A percentile compares a stretch with the other conserved stretches of the same genome.
phyloP scores from a whole-genome alignment of 2,888 invertebrate genomes.

The Saturnia japonica region DNA sequence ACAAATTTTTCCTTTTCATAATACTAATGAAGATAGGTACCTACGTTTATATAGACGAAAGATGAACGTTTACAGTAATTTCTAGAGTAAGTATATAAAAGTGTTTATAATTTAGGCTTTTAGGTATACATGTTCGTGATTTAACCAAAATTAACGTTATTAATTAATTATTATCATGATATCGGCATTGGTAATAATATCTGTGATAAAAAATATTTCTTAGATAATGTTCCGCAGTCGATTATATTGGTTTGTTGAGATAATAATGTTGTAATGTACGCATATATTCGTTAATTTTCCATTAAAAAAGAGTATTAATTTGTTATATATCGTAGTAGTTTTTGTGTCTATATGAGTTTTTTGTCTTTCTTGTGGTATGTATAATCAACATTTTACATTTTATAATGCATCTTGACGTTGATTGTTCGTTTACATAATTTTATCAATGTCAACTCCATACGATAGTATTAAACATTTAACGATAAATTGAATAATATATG shows the following conservation, averaged over 20 bases:
- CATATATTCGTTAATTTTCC: conserved; percentile 11
- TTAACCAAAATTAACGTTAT: conserved; percentile 13
- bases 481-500: conserved; percentile 5
- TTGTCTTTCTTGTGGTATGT: conserved; percentile 23
- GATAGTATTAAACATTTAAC: not conserved
- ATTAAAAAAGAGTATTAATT: conserved; percentile 1
- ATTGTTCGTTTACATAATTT: conserved; percentile 10
- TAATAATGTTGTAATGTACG: conserved; percentile 37
- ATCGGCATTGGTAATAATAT: conserved; percentile 44
- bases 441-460: not conserved
- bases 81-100: not conserved
- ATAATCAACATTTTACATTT: conserved; percentile 3
- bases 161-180: conserved; percentile 43
- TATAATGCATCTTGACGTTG: conserved; percentile 5
- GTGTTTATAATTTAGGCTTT: not conserved
- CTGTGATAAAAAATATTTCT: conserved; percentile 41
- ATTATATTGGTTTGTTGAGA: conserved; percentile 42
- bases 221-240: conserved; percentile 46
- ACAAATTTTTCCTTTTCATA: too few species aligned
- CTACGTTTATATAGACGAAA: not conserved
- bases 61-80: not conserved
- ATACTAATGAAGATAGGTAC: too few species aligned
- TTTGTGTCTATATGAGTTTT: conserved; percentile 19
- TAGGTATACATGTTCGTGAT: conserved; percentile 6
- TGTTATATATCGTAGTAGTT: conserved; percentile 1